phyloP scores from a whole-genome alignment of 2,113 vertebrate genomes.

The Sturnira hondurensis region DNA sequence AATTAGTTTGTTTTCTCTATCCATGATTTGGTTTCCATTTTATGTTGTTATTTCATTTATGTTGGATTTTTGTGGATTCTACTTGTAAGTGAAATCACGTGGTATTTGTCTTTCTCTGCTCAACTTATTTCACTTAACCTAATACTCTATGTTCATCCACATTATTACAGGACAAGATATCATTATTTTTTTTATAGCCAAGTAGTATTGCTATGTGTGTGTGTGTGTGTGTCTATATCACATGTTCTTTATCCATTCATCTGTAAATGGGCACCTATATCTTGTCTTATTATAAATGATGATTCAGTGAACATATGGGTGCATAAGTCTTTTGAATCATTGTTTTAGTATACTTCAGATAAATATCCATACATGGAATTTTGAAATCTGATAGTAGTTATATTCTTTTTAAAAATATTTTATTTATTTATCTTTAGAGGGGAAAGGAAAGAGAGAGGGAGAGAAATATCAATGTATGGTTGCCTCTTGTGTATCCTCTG shows the following conservation, averaged over 20 bases:
- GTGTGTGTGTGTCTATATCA: background rate
- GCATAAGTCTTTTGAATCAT: background rate
- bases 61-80: background rate
- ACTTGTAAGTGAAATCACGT: background rate
- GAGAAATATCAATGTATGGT: no score
- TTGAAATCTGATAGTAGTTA: background rate
- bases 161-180: background rate
- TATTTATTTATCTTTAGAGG: no score
- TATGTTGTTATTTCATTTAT: background rate
- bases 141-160: background rate
- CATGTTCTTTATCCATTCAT: background rate
- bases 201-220: background rate
- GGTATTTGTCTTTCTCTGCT: background rate
- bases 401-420: background rate
- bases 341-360: background rate
- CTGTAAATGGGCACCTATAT: background rate
- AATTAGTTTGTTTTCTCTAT: background rate
- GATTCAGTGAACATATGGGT: background rate
- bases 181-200: background rate
- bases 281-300: background rate
- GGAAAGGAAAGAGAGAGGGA: no score
- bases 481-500: no score
- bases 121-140: background rate
- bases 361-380: background rate
- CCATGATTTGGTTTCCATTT: background rate